A percentile compares a stretch with the other conserved stretches of the same genome.
Evolutionary conservation across 2,888 invertebrate species (phyloP).

Genomic region (Tuta absoluta): DNA sequence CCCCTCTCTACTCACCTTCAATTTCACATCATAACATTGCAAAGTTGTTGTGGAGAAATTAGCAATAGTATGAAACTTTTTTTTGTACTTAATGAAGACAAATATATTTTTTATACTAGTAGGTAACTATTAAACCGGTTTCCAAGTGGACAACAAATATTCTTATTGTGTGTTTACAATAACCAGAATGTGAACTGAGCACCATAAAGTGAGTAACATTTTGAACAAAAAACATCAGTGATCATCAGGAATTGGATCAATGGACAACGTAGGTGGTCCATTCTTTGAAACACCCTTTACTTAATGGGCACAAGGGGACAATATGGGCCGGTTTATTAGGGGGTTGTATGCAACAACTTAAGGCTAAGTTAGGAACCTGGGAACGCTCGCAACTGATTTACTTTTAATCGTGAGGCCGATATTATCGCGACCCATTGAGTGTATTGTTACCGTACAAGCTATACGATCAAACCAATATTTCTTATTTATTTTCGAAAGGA

Average conservation of each 20-base stretch:
- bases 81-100: too few species aligned
- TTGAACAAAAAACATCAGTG: conserved; percentile 50
- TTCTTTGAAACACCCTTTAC: conserved; percentile 71
- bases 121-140: neutral
- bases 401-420: conserved; percentile 72
- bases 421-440: conserved; percentile 65
- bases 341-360: conserved; percentile 59
- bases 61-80: too few species aligned
- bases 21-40: neutral
- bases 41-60: too few species aligned
- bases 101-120: neutral
- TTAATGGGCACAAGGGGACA: conserved; percentile 55
- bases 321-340: conserved; percentile 54
- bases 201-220: conserved; percentile 43
- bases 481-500: neutral
- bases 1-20: neutral
- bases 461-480: conserved; percentile 5
- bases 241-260: conserved; percentile 65
- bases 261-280: conserved; percentile 69
- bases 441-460: conserved; percentile 65
- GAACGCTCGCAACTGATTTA: conserved; percentile 70
- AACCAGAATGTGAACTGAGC: conserved; percentile 43
- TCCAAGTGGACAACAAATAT: conserved; percentile 61
- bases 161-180: conserved; percentile 55
- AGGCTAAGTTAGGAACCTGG: conserved; percentile 48